phyloP scores from a whole-genome alignment of 2,113 vertebrate species.

The Pachypanchax playfairii region DNA sequence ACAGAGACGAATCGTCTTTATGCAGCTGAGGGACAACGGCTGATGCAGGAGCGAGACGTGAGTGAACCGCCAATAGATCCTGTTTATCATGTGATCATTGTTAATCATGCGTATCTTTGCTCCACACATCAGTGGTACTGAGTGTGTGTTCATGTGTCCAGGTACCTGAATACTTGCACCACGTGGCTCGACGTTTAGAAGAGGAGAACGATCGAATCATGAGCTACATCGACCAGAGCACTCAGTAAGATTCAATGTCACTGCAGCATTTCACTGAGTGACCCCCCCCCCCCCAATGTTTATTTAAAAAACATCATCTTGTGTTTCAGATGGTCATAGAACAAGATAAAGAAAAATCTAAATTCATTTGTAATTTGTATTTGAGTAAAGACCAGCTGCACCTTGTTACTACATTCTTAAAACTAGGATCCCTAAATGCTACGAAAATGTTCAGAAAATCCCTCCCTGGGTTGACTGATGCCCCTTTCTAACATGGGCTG shows the following conservation, averaged over 20 bases:
- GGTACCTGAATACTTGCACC: conserved; percentile 89
- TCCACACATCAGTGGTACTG: background rate
- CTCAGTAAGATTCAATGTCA: conserved; percentile 84
- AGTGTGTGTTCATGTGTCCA: conserved; percentile 27
- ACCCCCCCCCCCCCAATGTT: background rate
- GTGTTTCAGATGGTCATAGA: too few relatives aligned
- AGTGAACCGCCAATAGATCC: conserved; percentile 35
- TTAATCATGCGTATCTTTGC: background rate
- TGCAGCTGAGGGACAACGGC: conserved; percentile 93
- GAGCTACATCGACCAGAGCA: conserved; percentile 87
- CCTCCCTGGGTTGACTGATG: too few relatives aligned
- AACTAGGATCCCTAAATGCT: too few relatives aligned
- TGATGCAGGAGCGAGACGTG: conserved; percentile 99
- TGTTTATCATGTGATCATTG: background rate
- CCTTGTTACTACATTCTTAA: too few relatives aligned
- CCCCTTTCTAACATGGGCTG: too few relatives aligned
- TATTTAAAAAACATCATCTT: too few relatives aligned
- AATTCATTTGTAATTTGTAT: too few relatives aligned
- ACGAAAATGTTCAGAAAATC: too few relatives aligned
- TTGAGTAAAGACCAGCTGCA: too few relatives aligned
- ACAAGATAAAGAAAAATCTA: too few relatives aligned
- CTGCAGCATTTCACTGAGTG: background rate
- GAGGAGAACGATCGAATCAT: conserved; percentile 97
- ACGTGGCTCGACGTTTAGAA: conserved; percentile 96
- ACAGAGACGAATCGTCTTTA: conserved; percentile 96